Percentiles rank a stretch among this genome's conserved stretches.
These are phyloP conservation scores for Corydoras maculifer DNA, from an alignment of 2,113 vertebrate species.

Conservation along the genomic window DNA sequence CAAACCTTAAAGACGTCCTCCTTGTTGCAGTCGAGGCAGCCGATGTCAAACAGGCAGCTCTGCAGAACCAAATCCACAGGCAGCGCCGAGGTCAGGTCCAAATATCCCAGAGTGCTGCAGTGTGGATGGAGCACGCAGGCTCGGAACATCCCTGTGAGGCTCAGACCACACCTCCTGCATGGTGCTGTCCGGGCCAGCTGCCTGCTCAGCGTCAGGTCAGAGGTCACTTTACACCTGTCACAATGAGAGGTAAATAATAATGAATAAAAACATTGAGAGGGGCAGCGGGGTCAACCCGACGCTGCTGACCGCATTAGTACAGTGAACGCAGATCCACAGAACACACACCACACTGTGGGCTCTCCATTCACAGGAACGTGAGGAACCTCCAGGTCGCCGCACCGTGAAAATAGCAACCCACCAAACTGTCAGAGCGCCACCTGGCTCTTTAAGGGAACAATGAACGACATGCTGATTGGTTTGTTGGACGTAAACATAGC, in stretches of 20 bases:
- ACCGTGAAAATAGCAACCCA: too few relatives aligned
- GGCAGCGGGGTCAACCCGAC: too few relatives aligned
- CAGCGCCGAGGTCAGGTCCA: slow-evolving; percentile 64
- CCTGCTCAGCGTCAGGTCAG: slow-evolving; percentile 62
- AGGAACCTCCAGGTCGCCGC: too few relatives aligned
- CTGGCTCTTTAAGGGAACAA: too few relatives aligned
- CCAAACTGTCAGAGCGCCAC: too few relatives aligned
- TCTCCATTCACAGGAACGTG: too few relatives aligned
- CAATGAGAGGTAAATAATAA: not conserved
- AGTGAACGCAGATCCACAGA: too few relatives aligned
- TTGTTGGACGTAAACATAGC: too few relatives aligned
- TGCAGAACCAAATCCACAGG: slow-evolving; percentile 68
- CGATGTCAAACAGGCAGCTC: slow-evolving; percentile 58
- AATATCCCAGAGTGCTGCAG: slow-evolving; percentile 66
- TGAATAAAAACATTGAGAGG: too few relatives aligned
- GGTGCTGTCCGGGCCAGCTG: slow-evolving; percentile 57
- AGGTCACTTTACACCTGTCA: slow-evolving; percentile 70
- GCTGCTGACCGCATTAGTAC: too few relatives aligned
- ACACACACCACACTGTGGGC: too few relatives aligned
- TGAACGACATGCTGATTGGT: too few relatives aligned
- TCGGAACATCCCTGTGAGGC: slow-evolving; percentile 60
- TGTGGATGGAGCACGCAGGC: slow-evolving; percentile 69
- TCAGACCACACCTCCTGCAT: slow-evolving; percentile 69
- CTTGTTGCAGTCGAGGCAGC: slow-evolving; percentile 68
- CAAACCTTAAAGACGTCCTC: slow-evolving; percentile 61